Base-by-base conservation (phyloP, 2,113 vertebrate genomes). In the Gavialis gangeticus region DNA sequence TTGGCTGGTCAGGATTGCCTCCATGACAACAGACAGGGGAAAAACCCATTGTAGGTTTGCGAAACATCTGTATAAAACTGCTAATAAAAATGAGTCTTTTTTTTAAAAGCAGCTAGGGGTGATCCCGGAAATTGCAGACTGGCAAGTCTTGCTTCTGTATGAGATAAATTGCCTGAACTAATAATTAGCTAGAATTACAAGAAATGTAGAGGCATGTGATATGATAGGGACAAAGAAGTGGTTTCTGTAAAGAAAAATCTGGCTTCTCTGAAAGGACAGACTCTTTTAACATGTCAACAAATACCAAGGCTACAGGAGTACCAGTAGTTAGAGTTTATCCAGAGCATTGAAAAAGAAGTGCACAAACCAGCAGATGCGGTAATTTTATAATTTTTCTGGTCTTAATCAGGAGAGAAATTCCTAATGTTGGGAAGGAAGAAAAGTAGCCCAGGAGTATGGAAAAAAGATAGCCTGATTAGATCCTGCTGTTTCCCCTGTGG, bases 51-150 rank as follows among this genome's bases (percentile, higher is more conserved):
- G 14, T 28, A 63, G n/a, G 24, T 55, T 94, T 78, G 15, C 34
- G 37, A 93, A 76, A 22, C 28, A 46, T 34, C 34, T 28, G 22
- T 12, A 0, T 10, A 77, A 10, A 55, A n/a, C 46, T 77, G 88
- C 46, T 76, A 58, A 3, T 34, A 6, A 63, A 82, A 95, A 90
- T 7, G 27, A 77, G 15, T 69, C 71, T 55, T 27, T 17, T 17
- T 80, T 15, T 87, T 85, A 79, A 90, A 91, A 79, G 77, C 27
- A 24, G n/a, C 62, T 75, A 91, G 86, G 91, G 85, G 63, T 25
- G 80, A 13, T 89, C 79, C 19, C 88, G 37, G 84, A 89, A 95
- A 93, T 92, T 81, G 30, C 57, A 75, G 10, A n/a, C 73, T 54
- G 56, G 56, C 22, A 24, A 19, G 15, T 71, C 71, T 89, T 57